A percentile compares a stretch with the other conserved stretches of the same genome.
These are phyloP conservation scores for Gila orcuttii DNA, from an alignment of 2,113 vertebrate species.

Conservation along the genomic window DNA sequence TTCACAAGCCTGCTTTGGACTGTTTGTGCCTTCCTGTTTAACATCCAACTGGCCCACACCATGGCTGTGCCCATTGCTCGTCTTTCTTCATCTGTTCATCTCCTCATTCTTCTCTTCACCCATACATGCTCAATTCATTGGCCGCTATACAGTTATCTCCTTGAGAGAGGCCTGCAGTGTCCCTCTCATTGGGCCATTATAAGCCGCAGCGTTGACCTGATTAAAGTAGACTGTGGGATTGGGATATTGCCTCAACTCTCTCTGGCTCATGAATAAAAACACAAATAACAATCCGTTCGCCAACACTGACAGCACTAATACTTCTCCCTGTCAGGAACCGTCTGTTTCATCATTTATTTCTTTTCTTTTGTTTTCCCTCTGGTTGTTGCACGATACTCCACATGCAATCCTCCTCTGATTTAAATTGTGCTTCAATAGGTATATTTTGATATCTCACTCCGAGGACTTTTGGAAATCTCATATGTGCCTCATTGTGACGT, in stretches of 20 bases:
- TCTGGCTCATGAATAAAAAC: slow-evolving; percentile 13
- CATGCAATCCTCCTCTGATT: background rate
- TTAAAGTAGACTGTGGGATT: slow-evolving; percentile 10
- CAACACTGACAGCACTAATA: slow-evolving; percentile 14
- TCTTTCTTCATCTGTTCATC: background rate
- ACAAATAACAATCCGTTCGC: background rate
- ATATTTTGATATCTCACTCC: background rate
- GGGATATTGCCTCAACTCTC: slow-evolving; percentile 24
- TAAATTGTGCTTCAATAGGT: background rate
- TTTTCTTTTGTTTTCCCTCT: background rate
- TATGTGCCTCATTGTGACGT: background rate
- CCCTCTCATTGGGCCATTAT: slow-evolving; percentile 1
- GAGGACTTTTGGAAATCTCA: background rate
- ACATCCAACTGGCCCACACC: slow-evolving; percentile 80
- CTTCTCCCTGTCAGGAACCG: slow-evolving; percentile 19
- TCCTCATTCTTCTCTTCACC: background rate
- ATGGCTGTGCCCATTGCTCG: slow-evolving; percentile 62
- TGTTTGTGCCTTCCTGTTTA: slow-evolving; percentile 82
- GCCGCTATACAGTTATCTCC: background rate
- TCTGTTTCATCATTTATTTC: background rate
- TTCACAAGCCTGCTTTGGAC: slow-evolving; percentile 73
- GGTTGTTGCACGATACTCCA: background rate
- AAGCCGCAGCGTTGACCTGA: background rate
- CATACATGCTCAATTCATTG: background rate
- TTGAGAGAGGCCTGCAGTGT: background rate